phyloP scores from a whole-genome alignment of 2,113 vertebrate genomes.

The Tamias sibiricus region DNA sequence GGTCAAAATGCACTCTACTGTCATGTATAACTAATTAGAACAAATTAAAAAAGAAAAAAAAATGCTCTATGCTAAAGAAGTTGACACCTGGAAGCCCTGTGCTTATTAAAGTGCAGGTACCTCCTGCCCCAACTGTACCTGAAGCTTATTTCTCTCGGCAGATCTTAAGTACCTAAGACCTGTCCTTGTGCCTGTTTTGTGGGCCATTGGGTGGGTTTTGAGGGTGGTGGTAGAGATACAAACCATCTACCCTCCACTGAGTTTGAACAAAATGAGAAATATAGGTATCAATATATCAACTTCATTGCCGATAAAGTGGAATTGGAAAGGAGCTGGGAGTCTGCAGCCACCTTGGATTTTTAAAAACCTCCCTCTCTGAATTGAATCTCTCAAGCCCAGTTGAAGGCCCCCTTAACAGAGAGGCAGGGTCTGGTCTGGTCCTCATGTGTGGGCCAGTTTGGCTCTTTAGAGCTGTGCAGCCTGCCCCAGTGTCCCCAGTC shows the following conservation, averaged over 20 bases:
- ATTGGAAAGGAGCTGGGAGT: conserved; percentile 39
- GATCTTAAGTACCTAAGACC: background rate
- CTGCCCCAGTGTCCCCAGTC: background rate
- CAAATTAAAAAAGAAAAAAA: too few relatives aligned
- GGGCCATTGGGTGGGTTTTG: background rate
- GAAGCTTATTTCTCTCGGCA: background rate
- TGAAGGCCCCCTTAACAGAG: background rate
- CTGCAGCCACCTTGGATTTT: background rate
- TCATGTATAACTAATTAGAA: too few relatives aligned
- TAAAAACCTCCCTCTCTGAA: background rate
- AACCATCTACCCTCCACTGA: background rate
- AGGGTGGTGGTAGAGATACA: background rate
- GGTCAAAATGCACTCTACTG: too few relatives aligned
- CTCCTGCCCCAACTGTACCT: background rate
- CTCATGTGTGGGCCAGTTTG: background rate
- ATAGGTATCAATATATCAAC: background rate
- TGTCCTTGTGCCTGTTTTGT: background rate
- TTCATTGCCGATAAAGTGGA: background rate
- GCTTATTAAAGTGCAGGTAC: background rate
- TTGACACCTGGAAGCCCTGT: background rate
- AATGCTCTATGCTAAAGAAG: background rate
- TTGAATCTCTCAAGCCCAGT: background rate
- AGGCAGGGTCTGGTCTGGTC: background rate
- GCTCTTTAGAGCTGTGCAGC: background rate
- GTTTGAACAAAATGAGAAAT: background rate